Base-by-base conservation (phyloP, 2,797 vertebrate species). In the Astyanax mexicanus region DNA sequence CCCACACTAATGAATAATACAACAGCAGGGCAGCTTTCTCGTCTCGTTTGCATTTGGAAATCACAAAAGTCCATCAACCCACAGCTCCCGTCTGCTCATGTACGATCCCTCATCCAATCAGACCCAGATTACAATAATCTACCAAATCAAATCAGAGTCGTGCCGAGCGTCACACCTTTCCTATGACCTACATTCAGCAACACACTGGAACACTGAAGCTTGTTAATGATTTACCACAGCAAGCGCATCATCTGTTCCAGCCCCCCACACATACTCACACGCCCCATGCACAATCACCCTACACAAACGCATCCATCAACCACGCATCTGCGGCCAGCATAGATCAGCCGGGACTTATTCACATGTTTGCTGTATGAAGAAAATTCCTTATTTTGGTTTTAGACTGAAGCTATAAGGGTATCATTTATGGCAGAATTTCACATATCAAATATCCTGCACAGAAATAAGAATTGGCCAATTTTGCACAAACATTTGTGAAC, bases 171-270 rank as follows among this genome's bases (percentile, higher is more conserved):
- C 54, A 29, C 54, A 57, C 54, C 54, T 57, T 29, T 32, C 5
- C 13, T 17, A 15, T 29, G 54, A 32, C 27, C 54, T 32, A 57
- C 27, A 57, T 57, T 57, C 27, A 32, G 13, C 27, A 7, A 17
- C 13, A 52, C 12, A 6, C 23, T 61, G 54, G 44, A 62, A 49
- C 37, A 69, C 6, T 32, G 29, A 69, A 74, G 23, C 6, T 10
- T 3, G 47, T 57, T 74, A 69, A 79, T 69, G 47, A 69, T 74
- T 79, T 62, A 62, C 47, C 27, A 74, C 4, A 62, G 71, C 32
- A 57, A 58, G 64, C 73, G 71, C 77, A 74, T 69, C 71, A 66
- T 74, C 73, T 42, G 32, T 25, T 54, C 67, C 70, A 45, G 62
- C 17, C 21, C 1, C 51, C 23, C 47, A n/a, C n/a, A n/a, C n/a